Evolutionary conservation across 2,797 vertebrate species (phyloP).

Genomic region (Mormyrops boulengeri): DNA sequence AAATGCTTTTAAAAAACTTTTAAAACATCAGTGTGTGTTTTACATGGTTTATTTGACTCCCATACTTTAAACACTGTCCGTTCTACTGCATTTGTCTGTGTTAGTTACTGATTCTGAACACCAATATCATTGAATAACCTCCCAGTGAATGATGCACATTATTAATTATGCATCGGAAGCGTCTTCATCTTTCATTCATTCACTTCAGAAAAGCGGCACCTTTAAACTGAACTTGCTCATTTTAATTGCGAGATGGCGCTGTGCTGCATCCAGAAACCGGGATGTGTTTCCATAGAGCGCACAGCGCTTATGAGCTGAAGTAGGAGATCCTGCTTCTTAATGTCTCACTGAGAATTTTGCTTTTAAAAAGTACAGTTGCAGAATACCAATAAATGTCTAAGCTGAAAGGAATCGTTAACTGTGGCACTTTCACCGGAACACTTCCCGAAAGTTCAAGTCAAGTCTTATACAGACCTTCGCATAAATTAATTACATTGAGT

Average conservation of each 20-base stretch:
- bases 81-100: not conserved
- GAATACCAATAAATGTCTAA: not conserved
- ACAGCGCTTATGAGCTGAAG: not conserved
- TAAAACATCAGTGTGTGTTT: not conserved
- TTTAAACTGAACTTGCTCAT: conserved; percentile 13
- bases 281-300: not conserved
- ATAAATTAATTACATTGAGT: not conserved
- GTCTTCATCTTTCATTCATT: conserved; percentile 49
- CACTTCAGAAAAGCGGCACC: not conserved
- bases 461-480: not conserved
- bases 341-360: not conserved
- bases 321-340: not conserved
- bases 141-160: conserved; percentile 5
- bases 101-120: not conserved
- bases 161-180: conserved; percentile 57
- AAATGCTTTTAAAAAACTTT: not conserved
- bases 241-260: conserved; percentile 66
- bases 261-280: conserved; percentile 24
- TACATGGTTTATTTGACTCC: not conserved
- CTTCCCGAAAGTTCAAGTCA: not conserved
- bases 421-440: not conserved
- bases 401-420: not conserved
- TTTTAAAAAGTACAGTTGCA: not conserved
- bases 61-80: not conserved
- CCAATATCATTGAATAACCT: not conserved